phyloP scores from a whole-genome alignment of 2,797 vertebrate species.

The Decapterus maruadsi region DNA sequence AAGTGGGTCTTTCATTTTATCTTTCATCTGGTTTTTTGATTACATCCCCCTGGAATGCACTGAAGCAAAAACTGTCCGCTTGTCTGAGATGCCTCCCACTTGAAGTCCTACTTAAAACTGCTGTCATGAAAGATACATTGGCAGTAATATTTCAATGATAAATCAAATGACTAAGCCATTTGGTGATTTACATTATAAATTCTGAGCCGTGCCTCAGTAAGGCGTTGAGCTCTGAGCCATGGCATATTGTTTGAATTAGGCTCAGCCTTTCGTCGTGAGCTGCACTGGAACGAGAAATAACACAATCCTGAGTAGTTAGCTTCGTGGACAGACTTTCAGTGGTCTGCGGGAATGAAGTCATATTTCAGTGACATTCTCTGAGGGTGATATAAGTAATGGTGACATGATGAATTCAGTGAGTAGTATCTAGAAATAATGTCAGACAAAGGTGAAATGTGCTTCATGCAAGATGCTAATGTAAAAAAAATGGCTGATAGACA shows the following conservation, averaged over 20 bases:
- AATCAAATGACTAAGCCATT: constrained; percentile 50
- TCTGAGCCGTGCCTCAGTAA: constrained; percentile 38
- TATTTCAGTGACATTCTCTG: constrained; percentile 46
- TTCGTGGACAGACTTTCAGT: constrained; percentile 35
- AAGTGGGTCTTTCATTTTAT: constrained; percentile 57
- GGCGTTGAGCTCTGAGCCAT: constrained; percentile 22
- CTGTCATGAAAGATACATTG: constrained; percentile 47
- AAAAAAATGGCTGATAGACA: constrained; percentile 18
- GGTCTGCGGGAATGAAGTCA: constrained; percentile 57
- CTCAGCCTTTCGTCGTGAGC: constrained; percentile 57
- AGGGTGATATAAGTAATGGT: constrained; percentile 42
- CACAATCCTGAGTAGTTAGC: constrained; percentile 57
- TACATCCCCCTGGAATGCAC: constrained; percentile 31
- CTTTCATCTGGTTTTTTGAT: constrained; percentile 55
- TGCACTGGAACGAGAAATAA: constrained; percentile 50
- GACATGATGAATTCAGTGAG: constrained; percentile 33
- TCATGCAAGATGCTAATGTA: constrained; percentile 15
- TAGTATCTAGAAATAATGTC: constrained; percentile 37
- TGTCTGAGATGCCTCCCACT: constrained; percentile 41
- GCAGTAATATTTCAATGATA: constrained; percentile 56
- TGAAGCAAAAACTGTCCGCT: constrained; percentile 54
- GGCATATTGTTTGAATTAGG: constrained; percentile 67
- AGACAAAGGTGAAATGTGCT: constrained; percentile 42
- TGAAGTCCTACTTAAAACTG: constrained; percentile 43
- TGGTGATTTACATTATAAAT: constrained; percentile 46